Evolutionary conservation across 2,797 vertebrate genomes (phyloP), one percentile per base, ranked within the genome.

Genomic region (Silurus lanzhouensis): DNA sequence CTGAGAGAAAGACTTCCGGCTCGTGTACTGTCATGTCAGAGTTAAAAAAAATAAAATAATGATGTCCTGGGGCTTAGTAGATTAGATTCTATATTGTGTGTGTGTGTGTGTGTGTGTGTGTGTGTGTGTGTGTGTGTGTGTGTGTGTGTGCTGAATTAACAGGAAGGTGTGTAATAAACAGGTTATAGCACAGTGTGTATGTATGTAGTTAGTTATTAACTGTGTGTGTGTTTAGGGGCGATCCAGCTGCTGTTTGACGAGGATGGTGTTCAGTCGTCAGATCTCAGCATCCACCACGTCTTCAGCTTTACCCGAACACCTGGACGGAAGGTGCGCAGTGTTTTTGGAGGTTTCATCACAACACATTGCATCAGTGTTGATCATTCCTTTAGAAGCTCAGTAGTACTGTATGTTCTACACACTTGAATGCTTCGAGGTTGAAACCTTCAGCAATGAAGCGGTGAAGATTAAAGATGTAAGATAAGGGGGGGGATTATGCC

Each of bases 241-340:
- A 85, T 94, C 82, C 82, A 92, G 85, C 91, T 99, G 68, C 93
- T 89, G 0, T 98, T 99, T 93, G 94, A 96, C 88, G 96, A 97
- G 64, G 95, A 96, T 88, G 93, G 83, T 66, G 83, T 93, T 10
- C 93, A 95, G 71, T 92, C 96, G 0, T 94, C 97, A 14, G 94
- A 97, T 72, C 95, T 99, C 88, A 87, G 57, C 1, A 89, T 99
- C 86, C 93, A 93, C 83, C 90, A 91, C 10, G 95, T 98, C 71
- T 94, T 94, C 83, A 96, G 93, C 64, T 90, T 96, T 88, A 92
- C 93, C 81, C 95, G 93, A 89, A 95, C 96, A 13, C 91, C 91
- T 5, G 90, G 91, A 74, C 95, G 94, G 85, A 98, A 99, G 97
- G 98, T 99, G 66, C 38, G 46, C 2, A 31, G 10, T 61, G 14